Base-by-base conservation (phyloP, 2,797 vertebrate genomes). In the Otolemur crassicaudatus region DNA sequence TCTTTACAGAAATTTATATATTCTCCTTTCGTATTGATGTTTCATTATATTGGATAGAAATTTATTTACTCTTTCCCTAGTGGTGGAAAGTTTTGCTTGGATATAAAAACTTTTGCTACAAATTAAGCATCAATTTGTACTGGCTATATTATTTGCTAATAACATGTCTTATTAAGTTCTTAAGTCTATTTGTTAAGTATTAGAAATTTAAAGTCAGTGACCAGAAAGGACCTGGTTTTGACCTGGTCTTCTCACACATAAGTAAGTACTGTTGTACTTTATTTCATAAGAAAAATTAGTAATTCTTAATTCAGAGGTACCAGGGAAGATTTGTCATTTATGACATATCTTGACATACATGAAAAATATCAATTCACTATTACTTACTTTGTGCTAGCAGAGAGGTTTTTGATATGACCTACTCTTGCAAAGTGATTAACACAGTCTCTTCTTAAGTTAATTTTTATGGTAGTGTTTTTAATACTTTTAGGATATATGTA, bases 51-150 rank as follows among this genome's bases (percentile, higher is more conserved):
- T 97, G 98, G 87, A 90, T 98, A 90, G 87, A 96, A 98, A n/a
- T 89, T 96, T 40, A 95, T 97, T 83, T 97, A 65, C 92, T 96
- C 96, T 94, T 67, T 76, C 12, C 91, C 65, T 5, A 4, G 75
- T 98, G 79, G 34, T 97, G 60, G 61, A 97, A 98, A 92, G 14
- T 97, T 83, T 96, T 97, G 73, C 60, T 98, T 96, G 87, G 23
- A 7, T 98, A 4, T 98, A 91, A 96, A 98, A 95, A 97, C 98
- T 98, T 98, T 98, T 99, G 97, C 98, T 98, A 98, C 98, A 99
- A 96, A 97, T 90, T 90, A 98, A 97, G 96, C 91, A 97, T 91
- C 94, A 93, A 13, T 98, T 97, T 98, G 94, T 97, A 97, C 95
- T 98, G 96, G 61, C 94, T 97, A 83, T 97, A 98, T 98, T 97